Percentiles rank a stretch among this genome's conserved stretches.
phyloP scores from a whole-genome alignment of 1,140 invertebrate species.

The Dufourea novaeangliae region DNA sequence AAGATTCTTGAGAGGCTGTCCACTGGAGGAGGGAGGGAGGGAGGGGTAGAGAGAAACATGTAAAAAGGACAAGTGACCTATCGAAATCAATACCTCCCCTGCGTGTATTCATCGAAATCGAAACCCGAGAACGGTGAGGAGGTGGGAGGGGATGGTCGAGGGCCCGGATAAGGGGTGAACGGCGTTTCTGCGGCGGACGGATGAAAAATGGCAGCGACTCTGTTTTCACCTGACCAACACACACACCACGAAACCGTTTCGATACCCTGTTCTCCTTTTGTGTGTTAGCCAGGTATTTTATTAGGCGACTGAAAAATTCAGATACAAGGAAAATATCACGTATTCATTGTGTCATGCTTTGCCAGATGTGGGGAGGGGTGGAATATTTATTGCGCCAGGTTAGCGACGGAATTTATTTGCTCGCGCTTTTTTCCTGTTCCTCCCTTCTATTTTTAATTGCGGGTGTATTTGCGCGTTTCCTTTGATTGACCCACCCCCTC shows the following conservation, averaged over 20 bases:
- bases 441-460: not conserved
- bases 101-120: constrained; percentile 52
- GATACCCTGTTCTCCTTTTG: not conserved
- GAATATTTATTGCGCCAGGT: not conserved
- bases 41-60: constrained; percentile 17
- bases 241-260: not conserved
- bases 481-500: not conserved
- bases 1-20: constrained; percentile 5
- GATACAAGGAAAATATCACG: not conserved
- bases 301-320: not conserved
- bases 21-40: not conserved
- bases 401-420: constrained; percentile 28
- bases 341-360: not conserved
- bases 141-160: not conserved
- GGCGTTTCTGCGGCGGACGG: not conserved
- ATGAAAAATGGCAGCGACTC: constrained; percentile 13
- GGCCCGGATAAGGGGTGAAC: constrained; percentile 9
- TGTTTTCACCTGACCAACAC: constrained; percentile 18
- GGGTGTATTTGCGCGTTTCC: not conserved
- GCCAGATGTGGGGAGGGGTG: no score
- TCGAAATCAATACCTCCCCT: constrained; percentile 54
- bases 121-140: constrained; percentile 9
- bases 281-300: not conserved
- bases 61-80: constrained; percentile 48
- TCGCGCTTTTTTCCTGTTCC: constrained; percentile 1